Conservation (phyloP, 2,888 invertebrate genomes). For the Brenthis daphne region DNA sequence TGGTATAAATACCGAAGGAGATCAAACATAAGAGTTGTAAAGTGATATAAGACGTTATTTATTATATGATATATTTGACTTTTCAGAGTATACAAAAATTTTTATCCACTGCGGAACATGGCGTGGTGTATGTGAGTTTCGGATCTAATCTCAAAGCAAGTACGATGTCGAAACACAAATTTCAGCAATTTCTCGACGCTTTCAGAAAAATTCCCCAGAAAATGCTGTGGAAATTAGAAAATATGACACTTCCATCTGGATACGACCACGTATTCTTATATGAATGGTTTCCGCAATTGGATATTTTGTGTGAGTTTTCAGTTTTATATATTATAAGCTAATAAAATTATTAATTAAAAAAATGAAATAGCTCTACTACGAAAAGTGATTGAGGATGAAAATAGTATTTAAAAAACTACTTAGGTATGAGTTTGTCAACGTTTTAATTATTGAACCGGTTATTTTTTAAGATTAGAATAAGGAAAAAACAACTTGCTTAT, state of each 20-base stretch:
- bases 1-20: no score
- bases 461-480: no score
- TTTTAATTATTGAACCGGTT: no score
- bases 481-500: no score
- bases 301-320: conserved; percentile 83
- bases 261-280: conserved; percentile 82
- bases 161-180: conserved; percentile 82
- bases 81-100: conserved; percentile 55
- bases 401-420: no score
- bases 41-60: no score
- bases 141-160: conserved; percentile 87
- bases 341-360: no score
- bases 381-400: not conserved
- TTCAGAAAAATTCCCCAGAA: conserved; percentile 84
- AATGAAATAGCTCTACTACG: not conserved
- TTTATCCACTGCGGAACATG: conserved; percentile 82
- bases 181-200: conserved; percentile 81
- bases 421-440: no score
- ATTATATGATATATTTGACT: not conserved
- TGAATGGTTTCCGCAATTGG: conserved; percentile 86
- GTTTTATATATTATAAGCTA: not conserved
- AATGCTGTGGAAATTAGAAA: conserved; percentile 89
- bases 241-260: conserved; percentile 75
- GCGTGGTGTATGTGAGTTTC: conserved; percentile 87
- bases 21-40: no score